phyloP scores from a whole-genome alignment of 2,888 invertebrate genomes.

The Gastrophysa polygoni region DNA sequence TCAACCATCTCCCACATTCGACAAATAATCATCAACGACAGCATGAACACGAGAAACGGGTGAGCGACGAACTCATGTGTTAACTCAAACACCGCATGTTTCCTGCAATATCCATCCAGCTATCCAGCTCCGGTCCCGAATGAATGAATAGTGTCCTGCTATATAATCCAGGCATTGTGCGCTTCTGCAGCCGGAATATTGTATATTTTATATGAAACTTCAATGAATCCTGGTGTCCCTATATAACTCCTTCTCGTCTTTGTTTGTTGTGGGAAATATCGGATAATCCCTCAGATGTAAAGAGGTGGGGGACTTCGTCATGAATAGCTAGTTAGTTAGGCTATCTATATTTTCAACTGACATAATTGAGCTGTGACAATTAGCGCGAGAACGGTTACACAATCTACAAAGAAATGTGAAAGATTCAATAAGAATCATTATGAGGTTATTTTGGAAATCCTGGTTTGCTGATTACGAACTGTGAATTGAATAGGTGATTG shows the following conservation, averaged over 20 bases:
- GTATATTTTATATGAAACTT: slow-evolving; percentile 22
- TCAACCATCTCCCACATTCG: not conserved
- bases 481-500: no score
- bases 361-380: no score
- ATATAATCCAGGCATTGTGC: slow-evolving; percentile 35
- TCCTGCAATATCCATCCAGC: slow-evolving; percentile 31
- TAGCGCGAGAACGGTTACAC: no score
- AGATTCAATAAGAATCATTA: no score
- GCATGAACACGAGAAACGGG: slow-evolving; percentile 20
- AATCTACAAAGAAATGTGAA: no score
- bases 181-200: slow-evolving; percentile 27
- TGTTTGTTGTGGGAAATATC: not conserved
- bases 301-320: not conserved
- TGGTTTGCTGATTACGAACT: no score
- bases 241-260: not conserved
- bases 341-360: no score
- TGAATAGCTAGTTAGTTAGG: not conserved
- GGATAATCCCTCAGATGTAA: not conserved
- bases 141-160: slow-evolving; percentile 29
- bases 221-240: slow-evolving; percentile 21
- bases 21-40: not conserved
- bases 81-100: slow-evolving; percentile 32
- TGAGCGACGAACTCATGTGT: slow-evolving; percentile 33
- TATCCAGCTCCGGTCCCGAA: slow-evolving; percentile 22
- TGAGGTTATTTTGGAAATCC: no score